Evolutionary conservation across 2,113 vertebrate species (phyloP), one percentile per base, ranked within the genome.

Genomic region (Clarias batrachus): DNA sequence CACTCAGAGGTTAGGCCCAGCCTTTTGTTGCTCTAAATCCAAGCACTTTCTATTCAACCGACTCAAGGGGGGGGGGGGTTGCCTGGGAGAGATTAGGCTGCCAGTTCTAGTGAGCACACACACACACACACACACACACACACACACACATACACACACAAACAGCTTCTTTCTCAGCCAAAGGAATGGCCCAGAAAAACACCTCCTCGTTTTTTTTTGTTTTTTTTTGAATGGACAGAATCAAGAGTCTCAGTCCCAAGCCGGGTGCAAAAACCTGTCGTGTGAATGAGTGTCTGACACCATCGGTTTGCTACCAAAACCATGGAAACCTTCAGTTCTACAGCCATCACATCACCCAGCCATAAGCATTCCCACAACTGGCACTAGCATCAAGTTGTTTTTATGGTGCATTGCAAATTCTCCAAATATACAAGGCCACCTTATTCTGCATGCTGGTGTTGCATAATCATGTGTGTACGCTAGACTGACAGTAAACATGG

Each of bases 1-100:
- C 88, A 90, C 83, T 86, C 90, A 82, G 91, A 93, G 93, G 93
- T 94, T 93, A 93, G 93, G 93, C 92, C 92, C 81, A 83, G 91
- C 85, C 94, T 94, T 95, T 96, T 96, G 95, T 95, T 94, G 94
- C 93, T 92, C 93, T 94, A 95, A 95, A 95, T 94, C 94, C 94
- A 93, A 92, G 95, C 92, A 94, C 93, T 94, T 94, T 94, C 93
- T 93, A 93, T 94, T 94, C 94, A 94, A 93, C 91, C 92, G 92
- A 93, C 91, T 90, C 91, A 89, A 88, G 92, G 71, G 93, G 93
- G 91, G 87, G 92, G 84, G 93, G 94, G 92, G 87, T 82, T 91
- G 94, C 89, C 91, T 93, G 94, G 90, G 90, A 93, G 92, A 94
- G 94, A 95, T 96, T 96, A 96, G 93, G 88, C 93, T 86, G 88